Conservation (phyloP, 2,113 vertebrate genomes). For the Phainopepla nitens region DNA sequence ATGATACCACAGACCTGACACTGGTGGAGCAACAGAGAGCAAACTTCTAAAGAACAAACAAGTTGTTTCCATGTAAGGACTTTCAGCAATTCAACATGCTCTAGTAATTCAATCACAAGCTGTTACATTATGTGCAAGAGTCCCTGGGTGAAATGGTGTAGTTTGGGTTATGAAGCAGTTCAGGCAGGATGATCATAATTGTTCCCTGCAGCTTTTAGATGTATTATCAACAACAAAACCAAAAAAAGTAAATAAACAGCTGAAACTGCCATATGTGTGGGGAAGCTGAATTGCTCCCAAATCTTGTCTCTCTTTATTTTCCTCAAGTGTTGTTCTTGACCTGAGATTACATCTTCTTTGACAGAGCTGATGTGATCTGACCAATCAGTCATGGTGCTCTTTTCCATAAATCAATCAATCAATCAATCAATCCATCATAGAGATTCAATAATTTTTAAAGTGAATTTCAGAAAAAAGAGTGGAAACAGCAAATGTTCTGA, state of each 20-base stretch:
- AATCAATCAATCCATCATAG: not conserved
- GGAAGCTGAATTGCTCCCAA: not conserved
- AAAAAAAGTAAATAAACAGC: not conserved
- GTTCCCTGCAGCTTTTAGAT: slow-evolving; percentile 13
- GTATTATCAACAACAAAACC: not conserved
- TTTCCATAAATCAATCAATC: not conserved
- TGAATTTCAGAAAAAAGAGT: not conserved
- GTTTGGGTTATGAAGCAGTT: slow-evolving; percentile 30
- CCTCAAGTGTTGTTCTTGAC: not conserved
- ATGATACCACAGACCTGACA: not conserved
- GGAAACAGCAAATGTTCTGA: not conserved
- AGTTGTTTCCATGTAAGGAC: not conserved
- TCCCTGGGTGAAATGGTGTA: slow-evolving; percentile 33
- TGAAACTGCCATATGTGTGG: not conserved
- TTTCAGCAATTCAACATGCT: slow-evolving; percentile 40
- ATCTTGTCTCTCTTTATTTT: not conserved
- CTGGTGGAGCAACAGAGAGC: not conserved
- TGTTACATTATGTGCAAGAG: not conserved
- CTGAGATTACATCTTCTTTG: not conserved
- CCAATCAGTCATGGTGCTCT: not conserved
- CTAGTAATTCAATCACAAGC: slow-evolving; percentile 45
- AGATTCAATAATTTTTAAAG: not conserved
- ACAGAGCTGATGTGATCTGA: not conserved
- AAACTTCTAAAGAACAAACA: slow-evolving; percentile 18
- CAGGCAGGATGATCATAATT: slow-evolving; percentile 47